phyloP scores from a whole-genome alignment of 2,888 invertebrate species.

The Campoplex nolae region DNA sequence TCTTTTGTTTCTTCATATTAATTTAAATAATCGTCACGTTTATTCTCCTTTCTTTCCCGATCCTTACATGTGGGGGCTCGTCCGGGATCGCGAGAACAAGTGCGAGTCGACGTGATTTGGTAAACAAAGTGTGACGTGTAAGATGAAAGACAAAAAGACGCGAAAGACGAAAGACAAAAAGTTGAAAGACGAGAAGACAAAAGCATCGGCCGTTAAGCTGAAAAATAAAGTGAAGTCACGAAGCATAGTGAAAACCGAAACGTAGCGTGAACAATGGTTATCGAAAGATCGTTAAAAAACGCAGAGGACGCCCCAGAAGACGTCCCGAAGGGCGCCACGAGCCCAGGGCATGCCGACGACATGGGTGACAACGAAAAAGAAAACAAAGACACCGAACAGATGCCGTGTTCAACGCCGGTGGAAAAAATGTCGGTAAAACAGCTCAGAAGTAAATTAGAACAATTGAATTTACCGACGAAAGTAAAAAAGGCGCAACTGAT shows the following conservation, averaged over 20 bases:
- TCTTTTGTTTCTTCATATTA: too few relatives aligned
- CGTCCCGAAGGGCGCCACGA: neutral
- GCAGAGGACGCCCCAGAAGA: neutral
- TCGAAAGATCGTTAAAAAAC: neutral
- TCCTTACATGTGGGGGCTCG: slow-evolving; percentile 42
- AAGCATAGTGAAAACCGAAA: neutral
- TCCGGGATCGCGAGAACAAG: slow-evolving; percentile 31
- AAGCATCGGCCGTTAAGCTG: slow-evolving; percentile 20
- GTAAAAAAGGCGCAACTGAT: slow-evolving; percentile 1
- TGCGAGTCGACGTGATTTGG: neutral
- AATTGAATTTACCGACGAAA: neutral
- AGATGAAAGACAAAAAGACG: neutral
- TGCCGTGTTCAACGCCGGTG: neutral
- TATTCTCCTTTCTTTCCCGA: neutral
- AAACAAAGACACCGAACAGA: neutral
- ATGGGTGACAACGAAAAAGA: neutral
- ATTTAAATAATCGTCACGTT: too few relatives aligned
- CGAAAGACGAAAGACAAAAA: neutral
- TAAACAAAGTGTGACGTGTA: too few relatives aligned
- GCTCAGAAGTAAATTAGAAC: neutral
- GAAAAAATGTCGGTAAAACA: slow-evolving; percentile 4
- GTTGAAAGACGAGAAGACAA: neutral
- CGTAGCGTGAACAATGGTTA: neutral
- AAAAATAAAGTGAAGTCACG: neutral
- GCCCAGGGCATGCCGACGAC: neutral